Conservation (phyloP, 1,140 invertebrate species). For the Heliconius congener region DNA sequence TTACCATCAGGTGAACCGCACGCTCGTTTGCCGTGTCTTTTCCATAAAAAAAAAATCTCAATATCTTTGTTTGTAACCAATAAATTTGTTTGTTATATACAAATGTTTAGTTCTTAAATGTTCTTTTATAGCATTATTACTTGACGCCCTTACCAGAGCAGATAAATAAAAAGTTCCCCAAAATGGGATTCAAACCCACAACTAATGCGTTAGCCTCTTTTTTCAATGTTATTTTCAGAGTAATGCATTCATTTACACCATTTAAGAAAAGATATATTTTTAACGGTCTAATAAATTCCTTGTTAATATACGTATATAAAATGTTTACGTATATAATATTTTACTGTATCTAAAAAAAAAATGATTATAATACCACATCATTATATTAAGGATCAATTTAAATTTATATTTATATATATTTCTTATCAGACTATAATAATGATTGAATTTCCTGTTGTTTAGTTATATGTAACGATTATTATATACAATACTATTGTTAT, state of each 20-base stretch:
- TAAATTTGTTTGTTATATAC: not conserved
- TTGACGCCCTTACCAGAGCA: not conserved
- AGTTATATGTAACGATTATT: constrained; percentile 2
- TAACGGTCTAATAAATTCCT: not conserved
- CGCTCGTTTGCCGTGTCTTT: too few relatives aligned
- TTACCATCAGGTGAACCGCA: too few relatives aligned
- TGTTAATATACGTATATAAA: not conserved
- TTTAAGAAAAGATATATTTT: not conserved
- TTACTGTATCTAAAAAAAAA: not conserved
- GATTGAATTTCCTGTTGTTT: constrained; percentile 13
- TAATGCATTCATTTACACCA: not conserved
- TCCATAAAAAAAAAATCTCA: too few relatives aligned
- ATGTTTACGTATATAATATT: not conserved
- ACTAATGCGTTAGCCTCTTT: not conserved
- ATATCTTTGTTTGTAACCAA: too few relatives aligned
- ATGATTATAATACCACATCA: not conserved
- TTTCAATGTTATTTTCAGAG: not conserved
- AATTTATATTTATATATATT: constrained; percentile 1
- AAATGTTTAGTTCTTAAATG: not conserved
- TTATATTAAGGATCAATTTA: constrained; percentile 6
- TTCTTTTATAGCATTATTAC: not conserved
- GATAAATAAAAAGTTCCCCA: too few relatives aligned
- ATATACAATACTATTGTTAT: constrained; percentile 7
- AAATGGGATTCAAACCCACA: too few relatives aligned
- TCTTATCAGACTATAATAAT: constrained; percentile 13